Evolutionary conservation across 2,113 vertebrate genomes (phyloP).

Genomic region (Speoplatyrhinus poulsoni): DNA sequence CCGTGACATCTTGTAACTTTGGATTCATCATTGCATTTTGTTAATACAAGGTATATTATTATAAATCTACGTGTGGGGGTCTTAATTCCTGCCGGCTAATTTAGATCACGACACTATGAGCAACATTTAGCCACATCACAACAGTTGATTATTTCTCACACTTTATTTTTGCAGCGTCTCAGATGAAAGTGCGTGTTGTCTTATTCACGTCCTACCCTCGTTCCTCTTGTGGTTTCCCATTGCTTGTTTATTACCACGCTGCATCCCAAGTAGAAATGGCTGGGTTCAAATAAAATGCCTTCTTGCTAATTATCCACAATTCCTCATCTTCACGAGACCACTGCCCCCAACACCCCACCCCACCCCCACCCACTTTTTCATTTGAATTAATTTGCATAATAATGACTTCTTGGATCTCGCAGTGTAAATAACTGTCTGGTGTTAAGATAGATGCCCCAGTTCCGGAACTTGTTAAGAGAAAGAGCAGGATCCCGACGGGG

Average conservation of each 20-base stretch:
- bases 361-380: conserved; percentile 43
- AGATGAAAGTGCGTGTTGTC: conserved; percentile 70
- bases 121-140: conserved; percentile 55
- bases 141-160: conserved; percentile 57
- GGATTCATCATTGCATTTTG: too few species aligned
- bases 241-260: conserved; percentile 74
- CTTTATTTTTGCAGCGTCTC: conserved; percentile 60
- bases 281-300: conserved; percentile 78
- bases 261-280: conserved; percentile 68
- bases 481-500: conserved; percentile 55
- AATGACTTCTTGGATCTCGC: conserved; percentile 62
- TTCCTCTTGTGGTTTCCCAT: conserved; percentile 58
- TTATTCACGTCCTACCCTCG: conserved; percentile 27
- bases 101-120: too few species aligned
- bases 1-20: too few species aligned
- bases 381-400: conserved; percentile 81
- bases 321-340: conserved; percentile 74
- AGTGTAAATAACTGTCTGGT: conserved; percentile 65
- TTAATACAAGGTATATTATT: too few species aligned
- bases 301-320: conserved; percentile 74
- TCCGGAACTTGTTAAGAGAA: conserved; percentile 55
- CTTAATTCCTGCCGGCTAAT: too few species aligned
- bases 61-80: too few species aligned
- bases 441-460: conserved; percentile 63
- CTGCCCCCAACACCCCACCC: conserved; percentile 21